Evolutionary conservation across 2,113 vertebrate genomes (phyloP).

Genomic region (Lynx canadensis): DNA sequence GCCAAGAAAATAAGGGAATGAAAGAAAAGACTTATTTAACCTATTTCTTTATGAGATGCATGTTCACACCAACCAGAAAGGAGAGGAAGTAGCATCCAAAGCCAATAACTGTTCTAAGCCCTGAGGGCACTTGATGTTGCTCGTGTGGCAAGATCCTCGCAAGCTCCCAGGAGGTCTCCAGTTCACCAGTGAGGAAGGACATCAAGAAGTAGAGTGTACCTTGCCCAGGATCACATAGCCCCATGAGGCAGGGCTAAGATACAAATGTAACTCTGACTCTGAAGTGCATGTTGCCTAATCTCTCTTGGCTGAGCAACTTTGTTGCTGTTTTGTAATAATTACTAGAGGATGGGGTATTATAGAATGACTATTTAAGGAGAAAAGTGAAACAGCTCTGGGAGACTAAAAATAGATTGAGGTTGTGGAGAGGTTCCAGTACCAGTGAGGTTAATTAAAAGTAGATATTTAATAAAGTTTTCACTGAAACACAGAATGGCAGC

Average conservation of each 20-base stretch:
- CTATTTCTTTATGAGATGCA: neutral
- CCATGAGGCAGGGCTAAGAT: neutral
- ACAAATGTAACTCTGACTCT: neutral
- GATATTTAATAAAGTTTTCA: constrained; percentile 74
- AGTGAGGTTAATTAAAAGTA: constrained; percentile 70
- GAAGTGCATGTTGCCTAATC: neutral
- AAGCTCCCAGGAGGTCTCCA: neutral
- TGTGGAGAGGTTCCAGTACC: constrained; percentile 17
- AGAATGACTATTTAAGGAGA: constrained; percentile 55
- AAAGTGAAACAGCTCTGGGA: constrained; percentile 14
- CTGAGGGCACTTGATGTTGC: neutral
- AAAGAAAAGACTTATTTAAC: neutral
- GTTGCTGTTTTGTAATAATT: neutral
- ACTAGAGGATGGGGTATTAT: neutral
- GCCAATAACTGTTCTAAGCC: neutral
- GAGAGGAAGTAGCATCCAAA: neutral
- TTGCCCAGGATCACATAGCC: no score
- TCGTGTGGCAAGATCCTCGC: neutral
- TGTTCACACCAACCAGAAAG: neutral
- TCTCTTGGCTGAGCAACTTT: neutral
- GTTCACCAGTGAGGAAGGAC: neutral
- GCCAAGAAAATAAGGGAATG: neutral
- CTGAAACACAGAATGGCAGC: constrained; percentile 53
- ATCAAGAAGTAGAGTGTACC: neutral
- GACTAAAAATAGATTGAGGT: constrained; percentile 3